These are phyloP conservation scores for Dermatemys mawii DNA, from an alignment of 2,113 vertebrate species.

Conservation along the genomic window DNA sequence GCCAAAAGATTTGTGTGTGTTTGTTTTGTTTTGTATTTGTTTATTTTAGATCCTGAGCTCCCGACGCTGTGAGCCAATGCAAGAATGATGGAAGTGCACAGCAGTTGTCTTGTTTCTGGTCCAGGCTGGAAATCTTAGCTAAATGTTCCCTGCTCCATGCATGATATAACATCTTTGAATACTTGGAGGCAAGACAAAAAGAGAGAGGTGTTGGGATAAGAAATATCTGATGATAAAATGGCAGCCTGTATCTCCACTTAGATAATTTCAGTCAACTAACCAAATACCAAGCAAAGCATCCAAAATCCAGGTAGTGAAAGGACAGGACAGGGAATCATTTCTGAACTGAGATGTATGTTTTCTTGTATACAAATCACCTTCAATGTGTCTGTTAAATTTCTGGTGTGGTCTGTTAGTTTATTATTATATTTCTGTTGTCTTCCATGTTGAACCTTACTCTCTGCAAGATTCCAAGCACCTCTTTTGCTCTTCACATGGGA, in stretches of 20 bases:
- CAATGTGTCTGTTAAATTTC: not conserved
- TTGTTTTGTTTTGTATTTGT: not conserved
- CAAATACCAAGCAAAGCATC: not conserved
- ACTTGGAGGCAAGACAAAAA: not conserved
- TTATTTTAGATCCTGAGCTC: not conserved
- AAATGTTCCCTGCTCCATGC: not conserved
- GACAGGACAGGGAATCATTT: not conserved
- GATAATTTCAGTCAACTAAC: not conserved
- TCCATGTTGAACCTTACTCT: not conserved
- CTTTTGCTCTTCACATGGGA: not conserved
- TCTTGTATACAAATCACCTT: not conserved
- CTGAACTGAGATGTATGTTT: not conserved
- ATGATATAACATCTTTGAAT: not conserved
- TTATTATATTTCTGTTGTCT: not conserved
- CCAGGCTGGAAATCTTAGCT: not conserved
- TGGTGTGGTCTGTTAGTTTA: not conserved
- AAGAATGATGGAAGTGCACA: not conserved
- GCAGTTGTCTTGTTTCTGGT: not conserved
- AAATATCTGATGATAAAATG: not conserved
- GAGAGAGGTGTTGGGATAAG: not conserved
- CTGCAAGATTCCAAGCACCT: not conserved
- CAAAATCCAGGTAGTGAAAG: not conserved
- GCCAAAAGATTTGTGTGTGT: too few species aligned
- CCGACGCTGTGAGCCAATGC: not conserved
- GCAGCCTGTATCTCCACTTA: not conserved